These are phyloP conservation scores for Brachionus asplanchnoidis DNA, from an alignment of 1,140 invertebrate genomes.

Conservation along the genomic window DNA sequence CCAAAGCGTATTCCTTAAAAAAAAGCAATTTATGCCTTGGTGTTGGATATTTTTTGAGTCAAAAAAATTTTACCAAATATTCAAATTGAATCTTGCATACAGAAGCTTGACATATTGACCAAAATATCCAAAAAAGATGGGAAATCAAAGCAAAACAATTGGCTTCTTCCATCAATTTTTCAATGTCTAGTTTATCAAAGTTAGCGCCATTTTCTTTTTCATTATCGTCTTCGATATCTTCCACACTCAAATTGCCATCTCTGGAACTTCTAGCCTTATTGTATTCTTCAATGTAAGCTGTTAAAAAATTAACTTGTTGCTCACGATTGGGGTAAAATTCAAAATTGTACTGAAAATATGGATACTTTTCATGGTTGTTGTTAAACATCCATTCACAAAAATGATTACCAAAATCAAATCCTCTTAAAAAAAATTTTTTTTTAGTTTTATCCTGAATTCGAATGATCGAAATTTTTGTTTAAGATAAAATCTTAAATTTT, in stretches of 20 bases:
- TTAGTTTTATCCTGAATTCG: not conserved
- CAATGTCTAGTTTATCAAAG: not conserved
- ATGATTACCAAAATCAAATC: conserved; percentile 91
- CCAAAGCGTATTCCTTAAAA: conserved; percentile 27
- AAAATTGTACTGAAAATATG: conserved; percentile 68
- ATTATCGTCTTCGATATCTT: conserved; percentile 2
- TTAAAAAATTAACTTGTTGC: conserved; percentile 67
- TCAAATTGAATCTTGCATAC: conserved; percentile 25
- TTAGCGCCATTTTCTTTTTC: not conserved
- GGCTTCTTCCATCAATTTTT: conserved; percentile 26
- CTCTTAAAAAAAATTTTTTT: conserved; percentile 59
- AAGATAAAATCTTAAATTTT: not conserved
- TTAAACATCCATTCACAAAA: conserved; percentile 91
- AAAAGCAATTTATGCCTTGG: not conserved
- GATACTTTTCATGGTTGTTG: conserved; percentile 71
- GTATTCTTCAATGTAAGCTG: not conserved
- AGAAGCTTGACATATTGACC: conserved; percentile 17
- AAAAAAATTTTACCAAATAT: conserved; percentile 3
- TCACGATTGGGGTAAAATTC: conserved; percentile 69
- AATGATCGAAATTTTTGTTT: no score
- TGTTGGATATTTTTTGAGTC: not conserved
- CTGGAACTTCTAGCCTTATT: not conserved
- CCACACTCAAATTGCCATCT: not conserved
- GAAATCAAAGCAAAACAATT: conserved; percentile 34
- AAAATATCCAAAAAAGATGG: conserved; percentile 37